Evolutionary conservation across 2,797 vertebrate genomes (phyloP), one percentile per base, ranked within the genome.

Genomic region (Cyprinella venusta): DNA sequence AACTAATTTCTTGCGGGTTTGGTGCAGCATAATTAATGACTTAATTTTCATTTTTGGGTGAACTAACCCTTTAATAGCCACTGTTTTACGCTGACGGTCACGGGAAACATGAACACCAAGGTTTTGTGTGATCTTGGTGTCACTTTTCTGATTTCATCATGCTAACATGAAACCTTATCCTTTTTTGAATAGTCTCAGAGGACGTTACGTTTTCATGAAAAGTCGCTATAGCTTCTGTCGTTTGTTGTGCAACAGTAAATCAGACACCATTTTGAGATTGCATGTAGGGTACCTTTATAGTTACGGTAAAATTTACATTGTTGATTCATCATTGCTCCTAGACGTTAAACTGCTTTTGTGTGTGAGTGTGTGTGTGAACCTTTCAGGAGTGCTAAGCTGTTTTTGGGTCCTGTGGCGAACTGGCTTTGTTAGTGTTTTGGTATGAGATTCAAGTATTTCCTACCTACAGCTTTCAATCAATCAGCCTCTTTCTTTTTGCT

Each of bases 341-440:
- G 72, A 82, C 0, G 56, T 38, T 36, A 61, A 64, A 33, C 21
- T 63, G 21, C n/a, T 36, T 81, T 36, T 70, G 45, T 45, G 42
- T 42, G 42, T 45, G 15, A 9, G 24, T 52, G 48, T 59, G 81
- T 42, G 74, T 61, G 54, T 45, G 61, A 69, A 63, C 26, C 52
- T 61, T 88, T 79, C 54, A 36, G 84, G 65, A 89, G 89, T 70
- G 74, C 64, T 61, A 89, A 79, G 81, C 81, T 70, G 85, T 84
- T 90, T 90, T 89, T 86, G 90, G 85, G 70, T 87, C 77, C 82
- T 63, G 75, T 24, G 80, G 84, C 90, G 88, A 91, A 90, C 80
- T 88, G 48, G 83, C 85, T 86, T 86, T 87, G 88, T 86, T 86
- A 77, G 86, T 91, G 86, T 90, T 92, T 84, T 91, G 84, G 85